These are phyloP conservation scores for Pristionchus exspectatus DNA, from an alignment of 2,888 invertebrate species.

Conservation along the genomic window DNA sequence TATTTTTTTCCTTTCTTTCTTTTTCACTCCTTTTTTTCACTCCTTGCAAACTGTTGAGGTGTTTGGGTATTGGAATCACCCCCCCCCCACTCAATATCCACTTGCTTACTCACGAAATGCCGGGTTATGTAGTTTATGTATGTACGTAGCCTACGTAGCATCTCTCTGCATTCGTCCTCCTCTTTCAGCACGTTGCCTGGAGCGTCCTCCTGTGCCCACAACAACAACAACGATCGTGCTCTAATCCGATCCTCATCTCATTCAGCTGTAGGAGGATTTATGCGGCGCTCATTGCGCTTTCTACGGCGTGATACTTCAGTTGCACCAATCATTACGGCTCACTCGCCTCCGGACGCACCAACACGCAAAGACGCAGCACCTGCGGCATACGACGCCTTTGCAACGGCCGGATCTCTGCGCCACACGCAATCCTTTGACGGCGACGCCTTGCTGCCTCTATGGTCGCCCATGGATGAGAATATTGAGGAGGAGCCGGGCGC, in stretches of 20 bases:
- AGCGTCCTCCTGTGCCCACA: background rate
- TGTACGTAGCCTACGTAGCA: background rate
- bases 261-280: conserved; percentile 47
- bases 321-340: background rate
- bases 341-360: background rate
- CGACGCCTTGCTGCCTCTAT: background rate
- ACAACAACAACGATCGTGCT: background rate
- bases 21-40: too few species aligned
- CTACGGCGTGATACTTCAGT: conserved; percentile 16
- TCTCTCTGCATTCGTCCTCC: background rate
- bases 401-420: background rate
- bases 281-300: conserved; percentile 52
- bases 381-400: background rate
- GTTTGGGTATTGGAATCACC: too few species aligned
- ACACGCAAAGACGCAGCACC: conserved; percentile 36
- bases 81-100: too few species aligned
- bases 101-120: too few species aligned
- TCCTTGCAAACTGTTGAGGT: too few species aligned
- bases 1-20: too few species aligned
- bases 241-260: conserved; percentile 48
- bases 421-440: conserved; percentile 40
- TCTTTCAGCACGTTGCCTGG: background rate
- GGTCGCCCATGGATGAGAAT: background rate
- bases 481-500: conserved; percentile 13
- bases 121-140: too few species aligned